Conservation (phyloP, 2,888 invertebrate genomes). For the Eristalis intricaria region DNA sequence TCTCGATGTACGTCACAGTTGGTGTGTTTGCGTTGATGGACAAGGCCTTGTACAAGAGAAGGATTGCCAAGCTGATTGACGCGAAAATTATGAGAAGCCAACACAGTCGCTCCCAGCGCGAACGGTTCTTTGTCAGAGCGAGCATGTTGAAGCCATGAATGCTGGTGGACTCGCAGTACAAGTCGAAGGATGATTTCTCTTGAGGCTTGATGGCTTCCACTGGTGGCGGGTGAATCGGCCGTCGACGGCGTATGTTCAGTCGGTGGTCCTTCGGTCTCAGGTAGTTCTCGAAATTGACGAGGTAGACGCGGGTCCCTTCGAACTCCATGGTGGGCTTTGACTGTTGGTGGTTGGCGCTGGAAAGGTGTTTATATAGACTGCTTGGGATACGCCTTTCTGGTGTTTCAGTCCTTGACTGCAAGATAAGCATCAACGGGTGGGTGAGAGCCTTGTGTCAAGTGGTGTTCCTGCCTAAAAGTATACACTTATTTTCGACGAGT, state of each 20-base stretch:
- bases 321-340: constrained; percentile 23
- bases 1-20: constrained; percentile 83
- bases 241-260: background rate
- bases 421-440: background rate
- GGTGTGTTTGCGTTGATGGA: constrained; percentile 83
- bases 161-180: constrained; percentile 78
- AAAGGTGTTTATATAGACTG: background rate
- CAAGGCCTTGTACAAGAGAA: constrained; percentile 83
- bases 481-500: background rate
- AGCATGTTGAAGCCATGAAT: constrained; percentile 78
- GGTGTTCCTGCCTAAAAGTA: background rate
- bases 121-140: constrained; percentile 73
- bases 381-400: constrained; percentile 13
- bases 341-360: background rate
- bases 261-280: constrained; percentile 38
- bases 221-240: background rate
- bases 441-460: too few species aligned
- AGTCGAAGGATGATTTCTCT: constrained; percentile 74
- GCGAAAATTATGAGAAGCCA: constrained; percentile 84
- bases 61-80: constrained; percentile 82
- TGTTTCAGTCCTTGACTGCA: constrained; percentile 6
- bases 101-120: constrained; percentile 76
- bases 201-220: background rate
- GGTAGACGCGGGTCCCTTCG: constrained; percentile 26
- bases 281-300: constrained; percentile 58